phyloP scores from a whole-genome alignment of 2,113 vertebrate genomes.

The Semicossyphus pulcher region DNA sequence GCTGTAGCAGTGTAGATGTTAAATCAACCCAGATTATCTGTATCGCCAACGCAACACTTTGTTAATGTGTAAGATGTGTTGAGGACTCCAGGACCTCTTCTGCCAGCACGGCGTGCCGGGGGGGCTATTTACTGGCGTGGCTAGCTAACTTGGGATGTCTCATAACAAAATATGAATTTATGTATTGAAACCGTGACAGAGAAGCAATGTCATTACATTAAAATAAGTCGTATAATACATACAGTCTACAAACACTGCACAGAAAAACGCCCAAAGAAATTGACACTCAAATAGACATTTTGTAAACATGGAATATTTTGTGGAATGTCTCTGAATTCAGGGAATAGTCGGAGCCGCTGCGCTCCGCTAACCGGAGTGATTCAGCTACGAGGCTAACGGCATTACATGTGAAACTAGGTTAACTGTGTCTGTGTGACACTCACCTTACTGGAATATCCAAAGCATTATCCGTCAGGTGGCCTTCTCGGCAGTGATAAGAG shows the following conservation, averaged over 20 bases:
- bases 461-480: background rate
- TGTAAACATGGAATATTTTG: conserved; percentile 42
- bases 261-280: background rate
- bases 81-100: conserved; percentile 8
- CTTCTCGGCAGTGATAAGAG: background rate
- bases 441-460: conserved; percentile 54
- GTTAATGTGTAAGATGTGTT: conserved; percentile 19
- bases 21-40: background rate
- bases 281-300: background rate
- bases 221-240: background rate
- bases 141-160: conserved; percentile 31
- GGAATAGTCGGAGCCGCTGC: conserved; percentile 59
- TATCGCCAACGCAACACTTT: conserved; percentile 1
- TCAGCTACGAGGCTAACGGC: conserved; percentile 51
- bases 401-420: conserved; percentile 51
- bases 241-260: background rate
- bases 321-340: conserved; percentile 58
- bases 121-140: conserved; percentile 28
- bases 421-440: conserved; percentile 58
- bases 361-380: conserved; percentile 55
- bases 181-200: background rate
- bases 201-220: conserved; percentile 1
- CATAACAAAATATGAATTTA: conserved; percentile 23
- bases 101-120: conserved; percentile 45
- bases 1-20: background rate